Base-by-base conservation (phyloP, 1,140 invertebrate genomes). In the Helicoverpa zea region DNA sequence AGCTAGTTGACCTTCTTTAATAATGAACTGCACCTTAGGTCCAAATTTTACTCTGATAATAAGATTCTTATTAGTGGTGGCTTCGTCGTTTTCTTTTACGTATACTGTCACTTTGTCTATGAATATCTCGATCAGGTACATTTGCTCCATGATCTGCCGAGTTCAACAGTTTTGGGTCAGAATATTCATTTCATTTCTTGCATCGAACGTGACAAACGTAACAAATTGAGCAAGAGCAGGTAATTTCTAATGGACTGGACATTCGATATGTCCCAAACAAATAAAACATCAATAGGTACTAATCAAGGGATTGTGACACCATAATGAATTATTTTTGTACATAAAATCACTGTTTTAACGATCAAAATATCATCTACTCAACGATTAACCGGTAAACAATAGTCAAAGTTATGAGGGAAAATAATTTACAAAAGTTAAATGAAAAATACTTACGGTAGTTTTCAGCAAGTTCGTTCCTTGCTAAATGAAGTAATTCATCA, bases 141-240 rank as follows among this genome's bases (percentile, higher is more conserved):
- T 91, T 94, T 95, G 94, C 90, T 95, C 92, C 93, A 95, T 95
- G 89, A 95, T 88, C 93, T 95, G 93, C 82, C 80, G 88, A 94
- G 83, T 88, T 88, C 86, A 93, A 94, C 80, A 88, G 76, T 84
- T 91, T 88, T 86, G 59, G 82, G 87, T 93, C 84, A 93, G 88
- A 92, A 90, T 75, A 86, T 66, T 86, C 80, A 83, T 80, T 86
- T 88, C 82, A 61, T 70, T 66, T 81, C 77, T 85, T 84, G 72
- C 35, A 68, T 18, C 23, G 43, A 66, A 18, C 10, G 35, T 43
- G 43, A 10, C 5, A 5, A 54, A 5, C 16, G 52, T n/a, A 54
- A 16, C 14, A 61, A 61, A 29, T 30, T 5, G 23, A 14, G 23
- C 16, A 61, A 61, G 3, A 13, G 58, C 58, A 29, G 23, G 23